Evolutionary conservation across 1,140 invertebrate genomes (phyloP).

Genomic region (Saxidomus purpurata): DNA sequence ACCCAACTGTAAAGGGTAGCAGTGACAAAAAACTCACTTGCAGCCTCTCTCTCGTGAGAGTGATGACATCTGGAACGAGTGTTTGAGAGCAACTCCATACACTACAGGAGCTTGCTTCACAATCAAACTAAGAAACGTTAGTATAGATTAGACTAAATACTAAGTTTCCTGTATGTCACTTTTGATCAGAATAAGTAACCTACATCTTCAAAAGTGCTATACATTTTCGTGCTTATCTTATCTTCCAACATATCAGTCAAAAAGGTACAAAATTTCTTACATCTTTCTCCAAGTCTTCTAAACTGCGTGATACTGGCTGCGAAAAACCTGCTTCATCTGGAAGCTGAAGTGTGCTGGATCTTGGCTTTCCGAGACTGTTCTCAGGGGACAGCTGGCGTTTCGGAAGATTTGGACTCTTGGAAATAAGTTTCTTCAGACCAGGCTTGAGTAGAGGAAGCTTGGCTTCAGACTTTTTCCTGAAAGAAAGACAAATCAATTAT

Average conservation of each 20-base stretch:
- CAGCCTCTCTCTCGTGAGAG: no score
- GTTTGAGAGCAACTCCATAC: no score
- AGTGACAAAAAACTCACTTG: no score
- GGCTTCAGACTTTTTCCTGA: slow-evolving; percentile 81
- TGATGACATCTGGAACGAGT: no score
- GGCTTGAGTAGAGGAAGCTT: slow-evolving; percentile 71
- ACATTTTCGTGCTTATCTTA: no score
- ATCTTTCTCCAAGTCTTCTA: slow-evolving; percentile 80
- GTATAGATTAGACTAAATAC: no score
- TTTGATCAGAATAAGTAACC: no score
- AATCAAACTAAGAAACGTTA: no score
- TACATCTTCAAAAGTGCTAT: no score
- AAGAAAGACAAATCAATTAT: not conserved
- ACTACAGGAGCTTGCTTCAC: no score
- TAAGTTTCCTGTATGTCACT: no score
- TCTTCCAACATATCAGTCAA: not conserved
- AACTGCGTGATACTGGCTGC: slow-evolving; percentile 75
- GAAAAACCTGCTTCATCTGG: slow-evolving; percentile 68
- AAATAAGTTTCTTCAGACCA: slow-evolving; percentile 79
- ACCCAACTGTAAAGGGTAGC: no score
- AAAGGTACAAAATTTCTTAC: slow-evolving; percentile 68
- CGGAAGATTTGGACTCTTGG: slow-evolving; percentile 80
- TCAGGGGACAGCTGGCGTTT: slow-evolving; percentile 72
- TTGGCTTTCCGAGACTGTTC: slow-evolving; percentile 46
- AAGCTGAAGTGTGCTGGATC: slow-evolving; percentile 73